phyloP scores from a whole-genome alignment of 2,113 vertebrate genomes.

The Eurypyga helias region DNA sequence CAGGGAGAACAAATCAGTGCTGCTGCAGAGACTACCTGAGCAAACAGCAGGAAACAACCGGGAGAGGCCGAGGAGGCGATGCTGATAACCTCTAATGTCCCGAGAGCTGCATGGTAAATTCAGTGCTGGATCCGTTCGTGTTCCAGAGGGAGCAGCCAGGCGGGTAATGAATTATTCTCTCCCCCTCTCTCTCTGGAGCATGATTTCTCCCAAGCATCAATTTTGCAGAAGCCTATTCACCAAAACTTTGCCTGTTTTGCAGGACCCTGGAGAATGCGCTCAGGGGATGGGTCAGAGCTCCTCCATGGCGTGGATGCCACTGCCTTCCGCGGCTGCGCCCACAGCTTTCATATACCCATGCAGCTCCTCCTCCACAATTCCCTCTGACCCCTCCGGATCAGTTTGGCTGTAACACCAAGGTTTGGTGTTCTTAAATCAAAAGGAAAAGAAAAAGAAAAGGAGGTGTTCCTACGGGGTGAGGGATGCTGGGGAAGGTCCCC shows the following conservation, averaged over 20 bases:
- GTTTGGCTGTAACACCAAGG: fast-evolving
- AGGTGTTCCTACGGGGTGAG: not conserved
- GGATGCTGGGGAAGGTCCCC: not conserved
- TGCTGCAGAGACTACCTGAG: conserved; percentile 71
- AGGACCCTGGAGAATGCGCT: not conserved
- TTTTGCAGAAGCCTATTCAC: not conserved
- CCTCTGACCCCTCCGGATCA: not conserved
- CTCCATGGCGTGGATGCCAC: fast-evolving
- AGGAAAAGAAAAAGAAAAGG: no score
- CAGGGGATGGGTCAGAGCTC: fast-evolving
- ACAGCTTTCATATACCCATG: not conserved
- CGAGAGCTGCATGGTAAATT: not conserved
- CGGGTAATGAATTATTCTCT: not conserved
- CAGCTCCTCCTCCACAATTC: not conserved
- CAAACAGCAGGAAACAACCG: conserved; percentile 63
- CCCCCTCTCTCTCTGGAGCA: not conserved
- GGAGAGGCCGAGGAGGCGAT: conserved; percentile 61
- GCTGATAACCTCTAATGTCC: not conserved
- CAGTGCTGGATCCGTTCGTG: not conserved
- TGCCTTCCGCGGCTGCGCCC: not conserved
- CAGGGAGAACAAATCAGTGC: conserved; percentile 40
- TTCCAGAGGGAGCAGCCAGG: not conserved
- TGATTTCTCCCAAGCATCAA: not conserved
- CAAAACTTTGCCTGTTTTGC: not conserved
- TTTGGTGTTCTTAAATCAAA: no score